Evolutionary conservation across 2,113 vertebrate genomes (phyloP).

Genomic region (Nyctereutes procyonoides): DNA sequence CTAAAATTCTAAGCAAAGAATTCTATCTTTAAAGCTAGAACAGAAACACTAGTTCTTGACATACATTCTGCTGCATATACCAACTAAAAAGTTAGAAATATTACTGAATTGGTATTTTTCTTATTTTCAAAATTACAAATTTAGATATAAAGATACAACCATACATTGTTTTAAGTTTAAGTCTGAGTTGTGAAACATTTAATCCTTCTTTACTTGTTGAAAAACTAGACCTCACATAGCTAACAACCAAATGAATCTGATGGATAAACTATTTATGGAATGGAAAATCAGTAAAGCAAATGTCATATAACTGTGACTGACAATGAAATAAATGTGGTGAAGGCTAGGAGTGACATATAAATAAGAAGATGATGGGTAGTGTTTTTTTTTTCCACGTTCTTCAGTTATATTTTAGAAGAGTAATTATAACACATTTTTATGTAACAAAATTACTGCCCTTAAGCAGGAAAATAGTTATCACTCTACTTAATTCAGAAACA

Average conservation of each 20-base stretch:
- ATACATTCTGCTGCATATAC: not conserved
- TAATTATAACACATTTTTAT: constrained; percentile 34
- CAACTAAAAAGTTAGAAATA: not conserved
- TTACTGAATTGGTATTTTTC: not conserved
- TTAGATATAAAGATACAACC: not conserved
- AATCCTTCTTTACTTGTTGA: not conserved
- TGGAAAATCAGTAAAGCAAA: constrained; percentile 9
- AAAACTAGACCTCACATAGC: not conserved
- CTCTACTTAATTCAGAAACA: not conserved
- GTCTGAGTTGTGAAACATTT: not conserved
- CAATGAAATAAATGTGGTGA: not conserved
- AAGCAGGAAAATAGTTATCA: constrained; percentile 4
- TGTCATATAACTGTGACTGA: not conserved
- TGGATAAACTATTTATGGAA: not conserved
- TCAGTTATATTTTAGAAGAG: not conserved
- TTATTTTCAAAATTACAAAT: not conserved
- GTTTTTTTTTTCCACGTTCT: not conserved
- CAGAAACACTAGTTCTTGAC: not conserved
- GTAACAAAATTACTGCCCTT: not conserved
- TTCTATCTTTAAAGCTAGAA: not conserved
- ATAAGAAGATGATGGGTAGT: not conserved
- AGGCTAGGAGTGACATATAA: not conserved
- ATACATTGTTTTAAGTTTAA: not conserved
- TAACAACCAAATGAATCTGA: not conserved
- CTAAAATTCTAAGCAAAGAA: not conserved